Base-by-base conservation (phyloP, 2,113 vertebrate species). In the Coptodon rendalli region DNA sequence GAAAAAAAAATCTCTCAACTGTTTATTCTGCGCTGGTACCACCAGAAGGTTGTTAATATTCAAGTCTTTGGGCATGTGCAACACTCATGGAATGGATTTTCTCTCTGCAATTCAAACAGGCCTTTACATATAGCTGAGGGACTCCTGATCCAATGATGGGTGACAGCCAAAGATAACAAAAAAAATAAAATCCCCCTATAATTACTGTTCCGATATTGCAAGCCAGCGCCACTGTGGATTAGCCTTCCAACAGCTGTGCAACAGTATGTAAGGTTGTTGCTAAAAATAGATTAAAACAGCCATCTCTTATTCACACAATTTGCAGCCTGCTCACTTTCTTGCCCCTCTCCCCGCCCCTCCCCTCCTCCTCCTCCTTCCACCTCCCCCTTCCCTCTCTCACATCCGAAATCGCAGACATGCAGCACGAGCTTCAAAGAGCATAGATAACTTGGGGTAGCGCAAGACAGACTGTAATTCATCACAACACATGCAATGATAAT, bases 401-500 rank as follows among this genome's bases (percentile, higher is more conserved):
- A 92, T 88, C 89, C 78, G 50, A 94, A 94, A 91, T 92, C 61
- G 36, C 83, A 91, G 92, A 90, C 92, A 43, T 89, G 91, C 91
- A 85, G 93, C 93, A 89, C 48, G 7, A 76, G 93, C 95, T 95
- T 96, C 95, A 96, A 96, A 96, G 94, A 96, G 94, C 95, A 95
- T 94, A 93, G 95, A 95, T 96, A 96, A 96, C 90, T 91, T 80
- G 38, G 91, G 76, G 82, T 78, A 89, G 89, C 36, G 78, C 87
- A 84, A 89, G 89, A 85, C 86, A 80, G 89, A 89, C 90, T 87
- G 91, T 84, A 87, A 93, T 93, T 93, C 91, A 92, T 68, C 89
- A 87, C 89, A 92, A 89, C 93, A 86, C 85, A 82, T 73, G 84
- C 91, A 88, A 89, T 48, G 89, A 87, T 90, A 91, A 90, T 91